Conservation (phyloP, 2,113 vertebrate species). For the Epinephelus fuscoguttatus region DNA sequence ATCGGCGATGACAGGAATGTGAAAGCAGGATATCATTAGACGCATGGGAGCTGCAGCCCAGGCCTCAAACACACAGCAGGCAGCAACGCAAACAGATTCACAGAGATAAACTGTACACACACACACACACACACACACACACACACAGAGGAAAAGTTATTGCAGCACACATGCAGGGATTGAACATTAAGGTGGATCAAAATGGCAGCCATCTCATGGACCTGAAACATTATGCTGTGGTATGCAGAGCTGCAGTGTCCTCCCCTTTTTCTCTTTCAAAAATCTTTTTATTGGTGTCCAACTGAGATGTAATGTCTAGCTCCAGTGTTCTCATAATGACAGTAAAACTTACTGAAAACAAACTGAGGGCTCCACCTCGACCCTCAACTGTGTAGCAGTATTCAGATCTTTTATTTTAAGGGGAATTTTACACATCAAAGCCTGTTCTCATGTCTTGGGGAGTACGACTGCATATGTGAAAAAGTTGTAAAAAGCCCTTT, state of each 20-base stretch:
- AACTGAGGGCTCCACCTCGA: background rate
- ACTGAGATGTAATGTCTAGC: background rate
- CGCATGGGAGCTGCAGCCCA: constrained; percentile 56
- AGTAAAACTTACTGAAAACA: background rate
- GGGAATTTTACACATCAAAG: background rate
- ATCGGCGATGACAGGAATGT: constrained; percentile 79
- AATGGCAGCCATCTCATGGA: constrained; percentile 34
- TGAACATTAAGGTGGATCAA: constrained; percentile 36
- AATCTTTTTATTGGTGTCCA: constrained; percentile 6
- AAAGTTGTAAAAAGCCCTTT: background rate
- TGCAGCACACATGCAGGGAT: constrained; percentile 7
- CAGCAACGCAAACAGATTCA: constrained; percentile 49
- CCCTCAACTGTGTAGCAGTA: background rate
- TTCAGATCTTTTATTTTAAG: background rate
- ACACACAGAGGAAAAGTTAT: constrained; percentile 32
- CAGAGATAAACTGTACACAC: constrained; percentile 10
- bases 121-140: constrained; percentile 14
- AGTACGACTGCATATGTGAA: background rate
- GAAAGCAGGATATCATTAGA: constrained; percentile 81
- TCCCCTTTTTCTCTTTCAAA: constrained; percentile 6
- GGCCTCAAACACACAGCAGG: constrained; percentile 67
- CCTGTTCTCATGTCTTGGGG: background rate
- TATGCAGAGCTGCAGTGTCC: constrained; percentile 16
- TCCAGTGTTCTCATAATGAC: background rate
- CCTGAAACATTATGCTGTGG: constrained; percentile 32